Base-by-base conservation (phyloP, 2,888 invertebrate species). In the Sphaerophoria rueppellii region DNA sequence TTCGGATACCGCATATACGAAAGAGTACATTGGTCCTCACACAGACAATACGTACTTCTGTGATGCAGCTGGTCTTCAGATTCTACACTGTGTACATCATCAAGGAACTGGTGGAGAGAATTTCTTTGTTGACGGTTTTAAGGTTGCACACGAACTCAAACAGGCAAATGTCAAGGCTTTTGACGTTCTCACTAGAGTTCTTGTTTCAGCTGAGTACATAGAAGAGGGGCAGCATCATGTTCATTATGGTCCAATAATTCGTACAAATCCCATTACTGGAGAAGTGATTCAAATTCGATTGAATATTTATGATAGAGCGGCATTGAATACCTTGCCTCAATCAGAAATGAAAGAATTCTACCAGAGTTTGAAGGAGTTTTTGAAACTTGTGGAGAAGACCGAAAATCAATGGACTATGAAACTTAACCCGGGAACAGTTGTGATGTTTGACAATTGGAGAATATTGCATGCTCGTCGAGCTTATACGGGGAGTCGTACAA, bases 41-140 rank as follows among this genome's bases (percentile, higher is more conserved):
- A 96, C 94, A 4, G 97, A 97, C 89, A 95, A 94, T 72, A 96
- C 96, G 0, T 97, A 96, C 89, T 95, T 96, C 87, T 94, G 93
- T 69, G 95, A 96, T 90, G 94, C 96, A 0, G 94, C 95, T 61
- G 96, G 96, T 0, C 89, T 94, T 40, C 93, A 94, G 90, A 93
- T 94, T 4, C 93, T 95, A 70, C 95, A 95, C 88, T 94, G 94
- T 87, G 89, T 94, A 35, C 93, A 93, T 65, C 82, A 87, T 1
- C 93, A 93, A 9, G 94, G 94, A 0, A 91, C 89, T 0, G 96
- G 97, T 0, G 97, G 97, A 0, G 94, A 96, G 87, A 96, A 95
- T 0, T 91, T 95, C 55, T 92, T 97, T 3, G 95, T 95, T 0
- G 97, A 97, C 89, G 96, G 96, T 0, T 95, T 96, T 89, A 92